These are phyloP conservation scores for Numenius arquata DNA, from an alignment of 2,113 vertebrate genomes.

Conservation along the genomic window DNA sequence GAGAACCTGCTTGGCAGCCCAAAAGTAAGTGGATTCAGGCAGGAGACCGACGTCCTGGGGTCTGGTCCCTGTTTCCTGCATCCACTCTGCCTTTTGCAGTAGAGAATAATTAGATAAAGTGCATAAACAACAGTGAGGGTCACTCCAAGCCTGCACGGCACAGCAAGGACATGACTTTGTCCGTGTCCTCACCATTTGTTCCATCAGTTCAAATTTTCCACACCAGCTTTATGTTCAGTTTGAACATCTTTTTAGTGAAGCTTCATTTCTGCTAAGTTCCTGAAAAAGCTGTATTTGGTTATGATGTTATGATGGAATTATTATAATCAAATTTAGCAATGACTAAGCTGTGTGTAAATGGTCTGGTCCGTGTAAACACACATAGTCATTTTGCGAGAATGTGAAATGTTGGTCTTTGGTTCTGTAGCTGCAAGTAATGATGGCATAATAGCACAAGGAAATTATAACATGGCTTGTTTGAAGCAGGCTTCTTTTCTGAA, in stretches of 20 bases:
- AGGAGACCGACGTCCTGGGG: background rate
- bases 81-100: background rate
- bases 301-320: slow-evolving; percentile 34
- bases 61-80: background rate
- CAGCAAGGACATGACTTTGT: slow-evolving; percentile 1
- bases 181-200: slow-evolving; percentile 29
- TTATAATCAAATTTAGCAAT: slow-evolving; percentile 57
- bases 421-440: background rate
- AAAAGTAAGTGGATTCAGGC: background rate
- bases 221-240: background rate
- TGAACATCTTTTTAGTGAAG: slow-evolving; percentile 42
- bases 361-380: slow-evolving; percentile 7
- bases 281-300: slow-evolving; percentile 55
- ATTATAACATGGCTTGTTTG: background rate
- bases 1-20: background rate
- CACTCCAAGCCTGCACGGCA: background rate
- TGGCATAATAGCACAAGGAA: background rate
- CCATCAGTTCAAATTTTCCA: background rate
- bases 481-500: background rate
- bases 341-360: slow-evolving; percentile 38
- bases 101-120: background rate
- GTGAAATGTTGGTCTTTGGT: slow-evolving; percentile 3
- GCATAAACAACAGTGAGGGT: background rate
- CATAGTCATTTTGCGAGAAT: background rate
- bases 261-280: slow-evolving; percentile 40